Percentiles rank a stretch among this genome's conserved stretches.
Evolutionary conservation across 2,797 vertebrate species (phyloP).

Genomic region (Channallabes apus): DNA sequence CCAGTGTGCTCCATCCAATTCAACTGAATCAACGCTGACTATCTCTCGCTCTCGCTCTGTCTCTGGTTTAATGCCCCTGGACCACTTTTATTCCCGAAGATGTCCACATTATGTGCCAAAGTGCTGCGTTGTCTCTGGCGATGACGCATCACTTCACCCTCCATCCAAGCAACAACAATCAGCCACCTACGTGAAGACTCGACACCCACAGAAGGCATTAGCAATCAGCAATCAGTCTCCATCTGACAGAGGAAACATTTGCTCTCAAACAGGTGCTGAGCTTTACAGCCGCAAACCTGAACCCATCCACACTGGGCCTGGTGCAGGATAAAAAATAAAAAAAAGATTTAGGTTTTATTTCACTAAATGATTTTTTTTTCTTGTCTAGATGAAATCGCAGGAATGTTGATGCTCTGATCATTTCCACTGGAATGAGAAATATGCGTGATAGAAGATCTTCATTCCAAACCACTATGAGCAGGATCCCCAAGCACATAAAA

Average conservation of each 20-base stretch:
- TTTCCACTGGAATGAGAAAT: not conserved
- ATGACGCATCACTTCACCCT: slow-evolving; percentile 39
- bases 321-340: not conserved
- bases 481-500: not conserved
- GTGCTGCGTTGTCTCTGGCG: slow-evolving; percentile 8
- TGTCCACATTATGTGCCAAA: slow-evolving; percentile 20
- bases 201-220: slow-evolving; percentile 38
- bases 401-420: not conserved
- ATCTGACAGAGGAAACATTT: slow-evolving; percentile 31
- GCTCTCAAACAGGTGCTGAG: slow-evolving; percentile 16
- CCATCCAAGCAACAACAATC: slow-evolving; percentile 43
- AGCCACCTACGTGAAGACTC: slow-evolving; percentile 44
- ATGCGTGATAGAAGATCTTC: not conserved
- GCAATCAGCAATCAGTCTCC: slow-evolving; percentile 52
- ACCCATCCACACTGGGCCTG: not conserved
- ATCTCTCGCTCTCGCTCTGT: not conserved
- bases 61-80: slow-evolving; percentile 22
- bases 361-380: not conserved
- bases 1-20: slow-evolving; percentile 3
- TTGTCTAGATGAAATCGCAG: not conserved
- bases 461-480: not conserved
- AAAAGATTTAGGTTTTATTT: not conserved
- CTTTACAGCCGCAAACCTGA: slow-evolving; percentile 11
- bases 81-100: slow-evolving; percentile 16
- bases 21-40: not conserved